A percentile compares a stretch with the other conserved stretches of the same genome.
Conservation (phyloP, 2,888 invertebrate genomes). For the Ectobius pallidus region DNA sequence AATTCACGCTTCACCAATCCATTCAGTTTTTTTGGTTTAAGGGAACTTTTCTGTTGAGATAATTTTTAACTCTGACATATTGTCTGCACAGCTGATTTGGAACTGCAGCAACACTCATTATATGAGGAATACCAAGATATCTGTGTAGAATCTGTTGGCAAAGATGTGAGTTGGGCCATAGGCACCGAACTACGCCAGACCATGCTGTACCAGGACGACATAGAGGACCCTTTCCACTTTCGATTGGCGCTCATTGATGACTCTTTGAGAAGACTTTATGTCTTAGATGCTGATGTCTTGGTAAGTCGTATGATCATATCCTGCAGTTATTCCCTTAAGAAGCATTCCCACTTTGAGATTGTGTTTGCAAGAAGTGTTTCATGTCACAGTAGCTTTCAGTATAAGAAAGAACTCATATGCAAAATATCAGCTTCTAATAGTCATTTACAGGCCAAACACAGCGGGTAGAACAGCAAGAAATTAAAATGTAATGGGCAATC, state of each 20-base stretch:
- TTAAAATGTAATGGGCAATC: no score
- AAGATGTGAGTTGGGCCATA: slow-evolving; percentile 43
- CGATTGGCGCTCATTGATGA: slow-evolving; percentile 41
- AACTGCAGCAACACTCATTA: slow-evolving; percentile 42
- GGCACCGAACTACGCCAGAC: slow-evolving; percentile 45
- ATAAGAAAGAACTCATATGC: no score
- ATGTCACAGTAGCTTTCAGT: no score
- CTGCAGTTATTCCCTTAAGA: neutral
- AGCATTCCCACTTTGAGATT: no score
- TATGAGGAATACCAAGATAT: slow-evolving; percentile 43
- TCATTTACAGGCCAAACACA: no score
- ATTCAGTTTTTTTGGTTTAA: no score
- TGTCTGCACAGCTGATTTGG: slow-evolving; percentile 38
- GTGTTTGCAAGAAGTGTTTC: no score
- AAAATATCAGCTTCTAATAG: no score
- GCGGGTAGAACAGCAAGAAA: no score
- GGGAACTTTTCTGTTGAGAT: no score
- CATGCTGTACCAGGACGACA: slow-evolving; percentile 37
- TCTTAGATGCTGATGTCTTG: slow-evolving; percentile 45
- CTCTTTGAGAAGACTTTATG: slow-evolving; percentile 40
- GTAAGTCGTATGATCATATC: slow-evolving; percentile 31
- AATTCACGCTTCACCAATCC: no score
- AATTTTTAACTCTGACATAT: no score
- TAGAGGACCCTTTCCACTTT: slow-evolving; percentile 39
- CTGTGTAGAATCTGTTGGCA: slow-evolving; percentile 41